Base-by-base conservation (phyloP, 2,888 invertebrate species). In the Hypolimnas misippus region DNA sequence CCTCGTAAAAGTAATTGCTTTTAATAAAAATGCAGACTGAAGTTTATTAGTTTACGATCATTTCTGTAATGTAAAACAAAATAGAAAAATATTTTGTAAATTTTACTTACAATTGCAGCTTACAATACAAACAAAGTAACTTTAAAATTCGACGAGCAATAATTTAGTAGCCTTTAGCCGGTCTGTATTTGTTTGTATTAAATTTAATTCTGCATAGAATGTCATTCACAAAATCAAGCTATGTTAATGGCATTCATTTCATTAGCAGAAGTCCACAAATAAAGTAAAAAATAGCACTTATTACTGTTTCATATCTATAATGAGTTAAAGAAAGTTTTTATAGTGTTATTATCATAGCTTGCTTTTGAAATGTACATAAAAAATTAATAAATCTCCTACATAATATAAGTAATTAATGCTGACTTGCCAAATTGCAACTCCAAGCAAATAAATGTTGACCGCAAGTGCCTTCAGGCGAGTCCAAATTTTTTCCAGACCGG, bases 381-480 rank as follows among this genome's bases (percentile, higher is more conserved):
- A 49, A 49, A 61, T 12, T 50, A 21, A 44, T 44, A 54, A 50
- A 29, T 31, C 19, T 61, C 38, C 29, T 31, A 46, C 19, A 35
- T 49, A 55, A 31, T 61, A 29, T 49, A 54, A 54, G 10, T 55
- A 53, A 38, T 57, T 35, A 46, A 19, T 50, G 62, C 75, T 71
- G 84, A 83, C 84, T 86, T 85, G 84, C 83, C 82, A 79, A 81
- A 75, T 78, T 78, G 72, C 78, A 84, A 79, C 77, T 77, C 73
- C 79, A 86, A 82, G 81, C 82, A 81, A 85, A 79, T 78, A 76
- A 77, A 76, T 76, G 73, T 72, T 82, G 78, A 87, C 87, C 86
- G 82, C 79, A 89, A 90, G 90, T 91, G 90, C 90, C 90, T 91
- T 89, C 80, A 83, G 86, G 87, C 85, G 77, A 89, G 89, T 88